Conservation (phyloP, 2,797 vertebrate species). For the Rachycentron canadum region DNA sequence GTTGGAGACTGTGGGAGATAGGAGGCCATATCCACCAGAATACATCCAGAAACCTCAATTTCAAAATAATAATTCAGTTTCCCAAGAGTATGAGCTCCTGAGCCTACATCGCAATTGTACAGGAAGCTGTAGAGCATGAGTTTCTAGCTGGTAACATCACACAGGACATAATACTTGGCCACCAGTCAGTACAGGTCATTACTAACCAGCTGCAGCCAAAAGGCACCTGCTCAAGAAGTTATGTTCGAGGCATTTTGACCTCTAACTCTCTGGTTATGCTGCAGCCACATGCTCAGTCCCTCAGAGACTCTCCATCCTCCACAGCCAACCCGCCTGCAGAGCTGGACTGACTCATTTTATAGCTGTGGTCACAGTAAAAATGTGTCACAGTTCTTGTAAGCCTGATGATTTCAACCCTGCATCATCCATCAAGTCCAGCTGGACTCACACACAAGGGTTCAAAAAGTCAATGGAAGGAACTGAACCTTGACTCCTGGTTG, state of each 20-base stretch:
- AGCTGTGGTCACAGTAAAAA: constrained; percentile 54
- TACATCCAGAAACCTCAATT: constrained; percentile 5
- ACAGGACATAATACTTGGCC: constrained; percentile 10
- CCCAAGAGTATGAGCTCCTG: constrained; percentile 14
- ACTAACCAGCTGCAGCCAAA: constrained; percentile 52
- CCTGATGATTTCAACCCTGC: constrained; percentile 22
- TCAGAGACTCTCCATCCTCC: constrained; percentile 52
- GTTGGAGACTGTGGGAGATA: not conserved
- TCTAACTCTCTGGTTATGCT: constrained; percentile 50
- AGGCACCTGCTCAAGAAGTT: constrained; percentile 66
- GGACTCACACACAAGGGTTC: constrained; percentile 29
- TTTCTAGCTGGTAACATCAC: constrained; percentile 8
- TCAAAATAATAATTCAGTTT: constrained; percentile 5
- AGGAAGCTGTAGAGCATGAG: not conserved
- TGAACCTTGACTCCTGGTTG: constrained; percentile 54
- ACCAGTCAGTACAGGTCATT: constrained; percentile 37
- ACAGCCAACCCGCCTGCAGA: constrained; percentile 42
- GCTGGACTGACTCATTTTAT: constrained; percentile 66
- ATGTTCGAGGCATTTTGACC: constrained; percentile 70
- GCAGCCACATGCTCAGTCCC: constrained; percentile 61
- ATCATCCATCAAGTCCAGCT: constrained; percentile 32
- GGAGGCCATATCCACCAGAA: not conserved
- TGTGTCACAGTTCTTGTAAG: constrained; percentile 66
- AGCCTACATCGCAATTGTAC: not conserved
- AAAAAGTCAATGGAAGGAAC: constrained; percentile 59